A percentile compares a stretch with the other conserved stretches of the same genome.
These are phyloP conservation scores for Caenorhabditis angaria DNA, from an alignment of 2,888 invertebrate species.

Conservation along the genomic window DNA sequence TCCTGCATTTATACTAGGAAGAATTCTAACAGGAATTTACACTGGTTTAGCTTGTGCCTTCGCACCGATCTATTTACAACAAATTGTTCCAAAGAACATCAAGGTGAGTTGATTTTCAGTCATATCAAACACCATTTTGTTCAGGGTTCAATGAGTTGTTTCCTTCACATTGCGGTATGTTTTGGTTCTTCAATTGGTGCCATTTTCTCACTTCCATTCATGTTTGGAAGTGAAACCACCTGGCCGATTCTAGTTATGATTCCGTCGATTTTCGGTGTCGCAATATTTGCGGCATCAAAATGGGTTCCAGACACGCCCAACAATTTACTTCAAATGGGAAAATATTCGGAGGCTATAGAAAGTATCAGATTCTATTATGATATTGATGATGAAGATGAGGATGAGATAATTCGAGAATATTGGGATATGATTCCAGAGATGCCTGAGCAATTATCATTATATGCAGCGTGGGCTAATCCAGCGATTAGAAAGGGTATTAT, in stretches of 20 bases:
- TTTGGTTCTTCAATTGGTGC: conserved; percentile 65
- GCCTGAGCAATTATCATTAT: conserved; percentile 55
- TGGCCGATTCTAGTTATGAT: conserved; percentile 62
- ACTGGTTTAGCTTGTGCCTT: conserved; percentile 62
- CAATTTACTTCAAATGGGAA: conserved; percentile 52
- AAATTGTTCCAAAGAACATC: conserved; percentile 64
- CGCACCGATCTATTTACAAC: conserved; percentile 62
- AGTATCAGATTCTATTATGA: conserved; percentile 65
- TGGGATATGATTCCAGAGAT: conserved; percentile 61
- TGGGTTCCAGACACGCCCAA: conserved; percentile 64
- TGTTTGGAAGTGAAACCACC: conserved; percentile 53
- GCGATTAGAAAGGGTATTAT: conserved; percentile 51
- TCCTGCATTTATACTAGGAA: conserved; percentile 46
- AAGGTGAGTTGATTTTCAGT: conserved; percentile 39
- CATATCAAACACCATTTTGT: conserved; percentile 4
- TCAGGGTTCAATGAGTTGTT: conserved; percentile 56
- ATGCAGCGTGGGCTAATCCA: conserved; percentile 39
- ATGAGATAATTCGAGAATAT: conserved; percentile 59
- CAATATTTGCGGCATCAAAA: conserved; percentile 31
- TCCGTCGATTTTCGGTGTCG: conserved; percentile 47
- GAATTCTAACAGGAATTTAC: conserved; percentile 50
- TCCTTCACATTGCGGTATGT: conserved; percentile 66
- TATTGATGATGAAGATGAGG: conserved; percentile 53
- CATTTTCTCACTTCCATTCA: conserved; percentile 60
- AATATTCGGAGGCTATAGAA: conserved; percentile 53